Percentiles rank a stretch among this genome's conserved stretches.
phyloP scores from a whole-genome alignment of 2,113 vertebrate species.

The Verasper variegatus region DNA sequence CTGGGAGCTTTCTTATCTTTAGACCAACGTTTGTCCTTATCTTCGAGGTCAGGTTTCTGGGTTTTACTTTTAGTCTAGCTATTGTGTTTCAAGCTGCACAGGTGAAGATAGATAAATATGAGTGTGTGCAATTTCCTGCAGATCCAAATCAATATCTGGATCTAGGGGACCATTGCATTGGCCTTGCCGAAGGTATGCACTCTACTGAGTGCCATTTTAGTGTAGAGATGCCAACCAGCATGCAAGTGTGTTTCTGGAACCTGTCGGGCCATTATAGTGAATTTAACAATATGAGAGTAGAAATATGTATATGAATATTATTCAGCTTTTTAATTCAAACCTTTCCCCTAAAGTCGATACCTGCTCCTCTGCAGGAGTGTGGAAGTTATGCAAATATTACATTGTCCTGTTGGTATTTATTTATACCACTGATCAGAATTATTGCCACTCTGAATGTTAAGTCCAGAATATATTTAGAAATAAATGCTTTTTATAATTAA shows the following conservation, averaged over 20 bases:
- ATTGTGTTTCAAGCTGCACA: conserved; percentile 22
- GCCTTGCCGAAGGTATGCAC: too few relatives aligned
- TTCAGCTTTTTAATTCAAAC: background rate
- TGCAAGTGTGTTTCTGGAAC: conserved; percentile 1
- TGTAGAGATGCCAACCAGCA: too few relatives aligned
- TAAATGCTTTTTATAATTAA: too few relatives aligned
- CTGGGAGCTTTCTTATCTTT: conserved; percentile 6
- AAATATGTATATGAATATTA: background rate
- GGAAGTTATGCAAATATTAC: background rate
- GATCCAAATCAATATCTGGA: too few relatives aligned
- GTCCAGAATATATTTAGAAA: too few relatives aligned
- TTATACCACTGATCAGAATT: background rate
- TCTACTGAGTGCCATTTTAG: too few relatives aligned
- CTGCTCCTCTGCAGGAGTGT: background rate
- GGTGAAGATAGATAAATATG: conserved; percentile 33
- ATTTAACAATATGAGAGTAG: background rate
- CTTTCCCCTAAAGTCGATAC: background rate
- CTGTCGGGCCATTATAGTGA: background rate
- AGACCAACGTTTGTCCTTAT: conserved; percentile 27
- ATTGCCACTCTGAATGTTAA: too few relatives aligned
- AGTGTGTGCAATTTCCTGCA: too few relatives aligned
- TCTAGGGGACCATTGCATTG: too few relatives aligned
- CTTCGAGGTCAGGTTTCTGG: conserved; percentile 40
- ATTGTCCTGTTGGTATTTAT: background rate
- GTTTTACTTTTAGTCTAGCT: conserved; percentile 14